phyloP scores from a whole-genome alignment of 2,797 vertebrate genomes.

The Pangasius djambal region DNA sequence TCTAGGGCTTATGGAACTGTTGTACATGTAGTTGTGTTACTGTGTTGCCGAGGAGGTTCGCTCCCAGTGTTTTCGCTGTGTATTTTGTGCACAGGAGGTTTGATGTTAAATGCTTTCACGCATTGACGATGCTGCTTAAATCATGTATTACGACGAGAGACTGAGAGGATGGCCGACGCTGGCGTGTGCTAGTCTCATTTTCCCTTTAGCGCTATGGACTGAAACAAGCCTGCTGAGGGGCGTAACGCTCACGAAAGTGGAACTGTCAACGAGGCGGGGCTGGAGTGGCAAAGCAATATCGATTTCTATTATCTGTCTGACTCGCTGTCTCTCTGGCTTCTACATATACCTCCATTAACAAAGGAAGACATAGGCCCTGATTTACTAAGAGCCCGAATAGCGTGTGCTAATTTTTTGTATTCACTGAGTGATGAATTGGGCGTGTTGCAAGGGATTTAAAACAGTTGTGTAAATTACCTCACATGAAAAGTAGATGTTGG shows the following conservation, averaged over 20 bases:
- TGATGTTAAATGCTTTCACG: constrained; percentile 68
- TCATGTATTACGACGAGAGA: constrained; percentile 60
- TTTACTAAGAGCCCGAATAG: constrained; percentile 14
- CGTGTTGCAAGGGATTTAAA: background rate
- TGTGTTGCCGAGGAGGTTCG: background rate
- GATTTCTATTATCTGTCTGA: constrained; percentile 61
- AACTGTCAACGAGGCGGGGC: constrained; percentile 24
- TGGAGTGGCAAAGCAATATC: constrained; percentile 77
- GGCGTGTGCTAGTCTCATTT: constrained; percentile 41
- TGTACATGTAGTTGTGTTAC: constrained; percentile 29
- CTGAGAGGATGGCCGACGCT: constrained; percentile 76
- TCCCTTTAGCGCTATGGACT: constrained; percentile 24
- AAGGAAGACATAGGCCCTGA: constrained; percentile 47
- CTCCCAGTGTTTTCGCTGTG: constrained; percentile 55
- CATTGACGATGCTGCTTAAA: constrained; percentile 77
- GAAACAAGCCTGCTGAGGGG: background rate
- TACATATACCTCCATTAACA: constrained; percentile 72
- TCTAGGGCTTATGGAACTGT: constrained; percentile 51
- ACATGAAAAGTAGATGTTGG: background rate
- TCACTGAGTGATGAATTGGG: background rate
- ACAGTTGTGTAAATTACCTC: background rate
- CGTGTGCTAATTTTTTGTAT: background rate
- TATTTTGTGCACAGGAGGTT: constrained; percentile 67
- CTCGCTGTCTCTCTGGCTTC: constrained; percentile 53
- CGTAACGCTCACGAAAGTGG: background rate